These are phyloP conservation scores for Agapornis canus DNA, from an alignment of 2,797 vertebrate species.

Conservation along the genomic window DNA sequence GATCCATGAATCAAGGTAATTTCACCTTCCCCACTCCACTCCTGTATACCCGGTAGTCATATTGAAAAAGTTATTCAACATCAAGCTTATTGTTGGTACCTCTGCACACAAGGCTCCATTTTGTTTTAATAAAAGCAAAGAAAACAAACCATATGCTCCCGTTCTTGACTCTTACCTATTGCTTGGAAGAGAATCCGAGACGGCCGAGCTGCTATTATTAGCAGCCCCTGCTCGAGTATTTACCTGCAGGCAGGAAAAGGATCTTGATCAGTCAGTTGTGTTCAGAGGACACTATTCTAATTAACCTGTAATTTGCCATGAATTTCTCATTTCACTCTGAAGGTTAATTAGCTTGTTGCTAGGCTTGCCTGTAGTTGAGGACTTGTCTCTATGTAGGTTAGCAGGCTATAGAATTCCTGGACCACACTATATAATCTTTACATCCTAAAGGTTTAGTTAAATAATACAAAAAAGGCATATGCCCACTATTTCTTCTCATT, in stretches of 20 bases:
- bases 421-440: background rate
- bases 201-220: conserved; percentile 81
- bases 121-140: background rate
- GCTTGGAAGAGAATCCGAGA: conserved; percentile 87
- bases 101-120: background rate
- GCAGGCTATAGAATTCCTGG: background rate
- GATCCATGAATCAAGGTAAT: background rate
- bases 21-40: background rate
- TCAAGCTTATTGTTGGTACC: background rate
- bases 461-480: background rate
- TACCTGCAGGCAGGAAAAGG: conserved; percentile 84
- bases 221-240: conserved; percentile 90
- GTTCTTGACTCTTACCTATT: conserved; percentile 87
- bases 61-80: background rate
- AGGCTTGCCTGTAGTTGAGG: conserved; percentile 46
- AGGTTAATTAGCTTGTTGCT: conserved; percentile 88
- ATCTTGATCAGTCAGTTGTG: conserved; percentile 63
- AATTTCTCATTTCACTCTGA: conserved; percentile 76
- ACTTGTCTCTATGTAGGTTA: conserved; percentile 74
- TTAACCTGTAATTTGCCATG: conserved; percentile 86
- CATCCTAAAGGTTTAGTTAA: conserved; percentile 30
- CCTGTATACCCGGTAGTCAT: background rate
- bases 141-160: background rate
- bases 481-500: background rate
- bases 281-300: conserved; percentile 81